Base-by-base conservation (phyloP, 2,113 vertebrate species). In the Coryphaenoides rupestris region DNA sequence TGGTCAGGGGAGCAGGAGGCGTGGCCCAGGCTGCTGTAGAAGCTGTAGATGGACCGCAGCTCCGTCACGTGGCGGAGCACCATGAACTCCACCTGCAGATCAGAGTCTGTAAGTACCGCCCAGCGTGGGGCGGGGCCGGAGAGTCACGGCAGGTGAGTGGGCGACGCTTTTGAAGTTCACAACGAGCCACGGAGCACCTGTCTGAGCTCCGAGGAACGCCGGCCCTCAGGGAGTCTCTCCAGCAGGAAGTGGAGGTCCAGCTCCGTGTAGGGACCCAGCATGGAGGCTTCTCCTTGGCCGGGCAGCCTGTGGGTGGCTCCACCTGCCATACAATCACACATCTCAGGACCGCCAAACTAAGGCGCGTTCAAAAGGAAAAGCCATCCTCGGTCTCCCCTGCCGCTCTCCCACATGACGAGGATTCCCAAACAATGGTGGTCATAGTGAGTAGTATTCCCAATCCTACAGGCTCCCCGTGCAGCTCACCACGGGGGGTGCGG, bases 1-100 rank as follows among this genome's bases (percentile, higher is more conserved):
- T 81, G 60, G 45, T n/a, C n/a, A n/a, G n/a, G n/a, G n/a, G 89
- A 90, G 7, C 4, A 60, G 13, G 33, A 7, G 33, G 73, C 63
- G 0, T 72, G 83, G 13, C 94, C 94, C 0, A 98, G 90, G 47
- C 80, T 70, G 73, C 95, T 95, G 84, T 99, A 99, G 75, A 95
- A 93, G 33, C 59, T 79, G 55, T 98, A 98, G 66, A 93, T 65
- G 45, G 85, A 80, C 72, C 90, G 91, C 65, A 99, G 78, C 49
- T 90, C 77, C 0, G 86, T 66, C 5, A 90, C 77, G 14, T 93
- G 73, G 58, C 84, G 91, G 66, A 95, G 50, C 58, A 96, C 58
- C 5, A 87, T 91, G 55, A 83, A 90, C 76, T 94, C 84, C 19
- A 94, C 84, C 97, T 99, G 84, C 22, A 60, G 56, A 3, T 26